Conservation (phyloP, 2,888 invertebrate species). For the Drosophila histrio region DNA sequence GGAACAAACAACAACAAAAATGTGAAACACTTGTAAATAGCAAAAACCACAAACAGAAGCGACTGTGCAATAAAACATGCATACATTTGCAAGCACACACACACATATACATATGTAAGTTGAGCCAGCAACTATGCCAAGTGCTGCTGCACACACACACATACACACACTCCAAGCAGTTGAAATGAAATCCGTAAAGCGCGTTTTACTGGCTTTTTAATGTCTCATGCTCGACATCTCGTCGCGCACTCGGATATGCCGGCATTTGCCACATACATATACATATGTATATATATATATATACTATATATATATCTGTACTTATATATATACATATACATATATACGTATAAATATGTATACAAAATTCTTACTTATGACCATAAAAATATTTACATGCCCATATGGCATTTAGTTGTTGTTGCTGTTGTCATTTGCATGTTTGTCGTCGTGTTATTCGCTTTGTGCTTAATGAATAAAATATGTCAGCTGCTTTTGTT, state of each 20-base stretch:
- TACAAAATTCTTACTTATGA: constrained; percentile 78
- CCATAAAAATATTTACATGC: constrained; percentile 80
- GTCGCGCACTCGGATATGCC: constrained; percentile 51
- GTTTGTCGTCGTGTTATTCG: constrained; percentile 62
- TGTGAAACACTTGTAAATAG: constrained; percentile 77
- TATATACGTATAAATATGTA: constrained; percentile 31
- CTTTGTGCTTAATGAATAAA: constrained; percentile 78
- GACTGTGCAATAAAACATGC: constrained; percentile 77
- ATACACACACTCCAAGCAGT: constrained; percentile 18
- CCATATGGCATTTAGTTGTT: constrained; percentile 56
- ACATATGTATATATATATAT: constrained; percentile 19
- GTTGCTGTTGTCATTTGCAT: constrained; percentile 73
- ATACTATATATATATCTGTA: constrained; percentile 21
- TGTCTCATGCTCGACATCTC: constrained; percentile 59
- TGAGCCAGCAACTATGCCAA: constrained; percentile 66
- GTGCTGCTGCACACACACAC: constrained; percentile 42
- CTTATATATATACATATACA: constrained; percentile 17
- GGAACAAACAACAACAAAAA: constrained; percentile 32
- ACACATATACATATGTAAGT: constrained; percentile 38
- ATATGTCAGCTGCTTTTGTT: constrained; percentile 74
- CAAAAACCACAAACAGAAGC: constrained; percentile 73
- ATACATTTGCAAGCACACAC: constrained; percentile 62
- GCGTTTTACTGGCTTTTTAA: constrained; percentile 80
- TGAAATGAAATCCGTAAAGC: constrained; percentile 78
- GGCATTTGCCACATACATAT: constrained; percentile 40